Conservation (phyloP, 2,797 vertebrate genomes). For the Anisognathus igniventris region DNA sequence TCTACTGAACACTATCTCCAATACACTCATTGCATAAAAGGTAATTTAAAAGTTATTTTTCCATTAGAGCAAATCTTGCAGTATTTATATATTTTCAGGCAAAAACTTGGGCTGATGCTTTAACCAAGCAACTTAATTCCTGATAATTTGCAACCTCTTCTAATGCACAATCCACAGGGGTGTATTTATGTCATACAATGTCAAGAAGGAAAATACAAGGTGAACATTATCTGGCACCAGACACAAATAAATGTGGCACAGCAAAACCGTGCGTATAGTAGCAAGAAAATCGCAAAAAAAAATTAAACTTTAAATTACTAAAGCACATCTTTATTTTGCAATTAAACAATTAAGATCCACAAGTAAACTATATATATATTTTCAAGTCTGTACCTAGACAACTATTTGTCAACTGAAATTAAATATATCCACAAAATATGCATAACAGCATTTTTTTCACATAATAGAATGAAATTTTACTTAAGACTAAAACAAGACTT, state of each 20-base stretch:
- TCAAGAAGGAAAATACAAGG: neutral
- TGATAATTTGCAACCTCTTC: neutral
- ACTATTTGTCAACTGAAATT: constrained; percentile 75
- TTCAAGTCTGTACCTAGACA: constrained; percentile 76
- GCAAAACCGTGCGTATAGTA: neutral
- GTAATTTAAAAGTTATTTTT: neutral
- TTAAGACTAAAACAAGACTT: constrained; percentile 72
- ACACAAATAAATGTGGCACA: neutral
- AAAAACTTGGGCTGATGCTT: neutral
- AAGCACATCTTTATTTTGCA: constrained; percentile 81
- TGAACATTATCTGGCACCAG: neutral
- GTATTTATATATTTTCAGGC: neutral
- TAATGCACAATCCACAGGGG: neutral
- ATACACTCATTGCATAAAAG: neutral
- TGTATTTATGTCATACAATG: neutral
- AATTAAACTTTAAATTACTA: constrained; percentile 71
- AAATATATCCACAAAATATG: constrained; percentile 77
- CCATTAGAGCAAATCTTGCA: neutral
- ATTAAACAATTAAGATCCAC: constrained; percentile 76
- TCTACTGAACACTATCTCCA: neutral
- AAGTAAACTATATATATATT: constrained; percentile 73
- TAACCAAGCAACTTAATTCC: neutral
- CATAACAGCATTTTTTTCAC: constrained; percentile 71
- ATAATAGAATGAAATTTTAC: constrained; percentile 69
- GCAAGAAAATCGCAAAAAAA: constrained; percentile 13